These are phyloP conservation scores for Aelia acuminata DNA, from an alignment of 2,888 invertebrate genomes.

Conservation along the genomic window DNA sequence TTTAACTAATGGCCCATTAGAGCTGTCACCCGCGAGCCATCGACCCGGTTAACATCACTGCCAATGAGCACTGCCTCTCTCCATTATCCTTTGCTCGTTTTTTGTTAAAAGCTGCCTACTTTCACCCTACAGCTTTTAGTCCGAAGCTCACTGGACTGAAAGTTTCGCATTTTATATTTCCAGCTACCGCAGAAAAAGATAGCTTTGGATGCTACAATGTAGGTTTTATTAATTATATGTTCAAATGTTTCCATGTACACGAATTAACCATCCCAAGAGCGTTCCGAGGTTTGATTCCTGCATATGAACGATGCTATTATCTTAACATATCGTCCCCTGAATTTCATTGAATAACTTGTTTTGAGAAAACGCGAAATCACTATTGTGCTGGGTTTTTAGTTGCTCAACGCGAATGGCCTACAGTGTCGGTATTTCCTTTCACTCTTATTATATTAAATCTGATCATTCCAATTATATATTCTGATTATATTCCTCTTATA, in stretches of 20 bases:
- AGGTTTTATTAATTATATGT: neutral
- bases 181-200: neutral
- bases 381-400: too few species aligned
- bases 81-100: neutral
- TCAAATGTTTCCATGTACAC: neutral
- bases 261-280: neutral
- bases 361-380: too few species aligned
- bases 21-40: neutral
- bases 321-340: too few species aligned
- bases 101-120: conserved; percentile 4
- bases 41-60: conserved; percentile 23
- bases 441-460: too few species aligned
- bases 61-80: neutral
- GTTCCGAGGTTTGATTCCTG: too few species aligned
- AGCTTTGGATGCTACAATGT: neutral
- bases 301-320: too few species aligned
- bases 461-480: too few species aligned
- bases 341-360: too few species aligned
- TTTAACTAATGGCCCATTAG: conserved; percentile 29
- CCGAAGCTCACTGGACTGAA: neutral
- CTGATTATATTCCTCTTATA: too few species aligned
- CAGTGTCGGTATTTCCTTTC: too few species aligned
- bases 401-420: too few species aligned
- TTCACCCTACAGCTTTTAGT: neutral
- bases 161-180: neutral